Conservation (phyloP, 2,113 vertebrate species). For the Hydropotes inermis region DNA sequence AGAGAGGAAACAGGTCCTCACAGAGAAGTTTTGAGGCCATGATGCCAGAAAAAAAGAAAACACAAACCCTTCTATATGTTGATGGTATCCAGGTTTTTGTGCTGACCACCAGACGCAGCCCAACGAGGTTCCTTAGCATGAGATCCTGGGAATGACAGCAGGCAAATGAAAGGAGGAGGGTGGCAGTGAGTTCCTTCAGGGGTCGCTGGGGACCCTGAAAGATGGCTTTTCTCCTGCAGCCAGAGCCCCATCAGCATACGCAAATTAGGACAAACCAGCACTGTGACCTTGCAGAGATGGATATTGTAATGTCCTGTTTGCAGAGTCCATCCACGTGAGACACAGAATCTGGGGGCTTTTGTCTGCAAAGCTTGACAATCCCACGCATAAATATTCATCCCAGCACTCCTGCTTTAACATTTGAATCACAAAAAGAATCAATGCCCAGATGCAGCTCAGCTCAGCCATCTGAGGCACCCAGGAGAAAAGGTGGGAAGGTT, state of each 20-base stretch:
- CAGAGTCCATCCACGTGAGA: not conserved
- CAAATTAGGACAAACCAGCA: not conserved
- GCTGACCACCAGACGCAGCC: not conserved
- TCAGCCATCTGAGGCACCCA: not conserved
- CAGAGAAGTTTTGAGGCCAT: not conserved
- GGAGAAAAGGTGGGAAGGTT: not conserved
- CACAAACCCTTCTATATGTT: not conserved
- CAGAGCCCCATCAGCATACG: not conserved
- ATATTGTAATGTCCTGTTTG: not conserved
- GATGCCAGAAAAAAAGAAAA: not conserved
- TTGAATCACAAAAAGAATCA: slow-evolving; percentile 64
- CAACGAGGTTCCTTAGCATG: not conserved
- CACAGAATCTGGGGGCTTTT: slow-evolving; percentile 32
- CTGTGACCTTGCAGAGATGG: not conserved
- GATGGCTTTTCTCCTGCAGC: slow-evolving; percentile 5
- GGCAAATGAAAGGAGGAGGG: not conserved
- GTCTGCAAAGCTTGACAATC: slow-evolving; percentile 47
- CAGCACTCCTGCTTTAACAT: slow-evolving; percentile 39
- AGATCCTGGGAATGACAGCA: not conserved
- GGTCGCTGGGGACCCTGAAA: not conserved
- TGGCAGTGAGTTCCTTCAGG: not conserved
- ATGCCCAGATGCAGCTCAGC: slow-evolving; percentile 49
- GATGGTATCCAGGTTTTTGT: not conserved
- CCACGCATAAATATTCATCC: slow-evolving; percentile 66
- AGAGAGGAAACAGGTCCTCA: not conserved